phyloP scores from a whole-genome alignment of 2,888 invertebrate species.

The Torymus auratus region DNA sequence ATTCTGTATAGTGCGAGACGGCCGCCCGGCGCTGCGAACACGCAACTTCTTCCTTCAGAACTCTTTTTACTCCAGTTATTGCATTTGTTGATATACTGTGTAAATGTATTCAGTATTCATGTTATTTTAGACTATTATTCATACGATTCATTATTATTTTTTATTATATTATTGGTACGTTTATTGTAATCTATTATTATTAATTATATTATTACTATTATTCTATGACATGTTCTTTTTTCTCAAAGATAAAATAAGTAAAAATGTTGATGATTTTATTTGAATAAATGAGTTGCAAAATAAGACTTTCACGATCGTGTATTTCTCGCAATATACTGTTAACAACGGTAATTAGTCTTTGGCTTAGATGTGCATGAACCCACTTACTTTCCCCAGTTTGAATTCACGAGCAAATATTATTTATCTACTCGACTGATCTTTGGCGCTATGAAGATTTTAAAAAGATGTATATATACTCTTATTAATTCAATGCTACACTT shows the following conservation, averaged over 20 bases:
- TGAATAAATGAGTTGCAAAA: conserved; percentile 41
- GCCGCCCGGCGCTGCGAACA: neutral
- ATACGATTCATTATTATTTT: conserved; percentile 63
- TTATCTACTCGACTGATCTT: conserved; percentile 2
- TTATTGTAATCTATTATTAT: conserved; percentile 62
- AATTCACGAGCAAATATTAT: conserved; percentile 13
- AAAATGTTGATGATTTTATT: conserved; percentile 54
- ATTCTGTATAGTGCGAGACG: neutral
- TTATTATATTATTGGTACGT: too few relatives aligned
- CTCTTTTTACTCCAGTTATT: conserved; percentile 25
- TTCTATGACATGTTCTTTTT: conserved; percentile 60
- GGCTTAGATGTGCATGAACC: too few relatives aligned
- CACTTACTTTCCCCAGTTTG: neutral
- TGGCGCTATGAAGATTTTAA: neutral
- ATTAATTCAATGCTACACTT: neutral
- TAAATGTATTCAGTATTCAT: conserved; percentile 69
- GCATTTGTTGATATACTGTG: conserved; percentile 34
- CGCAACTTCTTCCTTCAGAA: neutral
- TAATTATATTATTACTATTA: conserved; percentile 63
- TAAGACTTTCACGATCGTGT: conserved; percentile 8
- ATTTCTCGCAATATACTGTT: neutral
- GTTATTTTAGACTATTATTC: conserved; percentile 67
- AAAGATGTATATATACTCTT: neutral
- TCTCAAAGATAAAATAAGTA: conserved; percentile 33
- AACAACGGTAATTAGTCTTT: too few relatives aligned